Conservation (phyloP, 2,113 vertebrate species). For the Gobiocypris rarus region DNA sequence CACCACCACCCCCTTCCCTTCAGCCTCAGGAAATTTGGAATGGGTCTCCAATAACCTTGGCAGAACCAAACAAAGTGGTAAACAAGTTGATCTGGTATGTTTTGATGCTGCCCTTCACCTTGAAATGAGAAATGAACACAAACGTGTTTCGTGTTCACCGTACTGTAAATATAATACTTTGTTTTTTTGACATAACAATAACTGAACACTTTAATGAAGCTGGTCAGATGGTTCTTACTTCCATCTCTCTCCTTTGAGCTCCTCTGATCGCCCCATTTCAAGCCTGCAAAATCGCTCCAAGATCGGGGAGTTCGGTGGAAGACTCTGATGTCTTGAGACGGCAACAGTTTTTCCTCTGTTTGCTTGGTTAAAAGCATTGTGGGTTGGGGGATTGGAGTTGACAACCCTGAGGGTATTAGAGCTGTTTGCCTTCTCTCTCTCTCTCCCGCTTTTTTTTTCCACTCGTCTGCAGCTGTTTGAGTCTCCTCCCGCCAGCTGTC, state of each 20-base stretch:
- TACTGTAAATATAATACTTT: background rate
- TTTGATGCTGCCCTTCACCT: conserved; percentile 70
- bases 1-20: conserved; percentile 31
- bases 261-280: conserved; percentile 4
- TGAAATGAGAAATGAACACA: conserved; percentile 57
- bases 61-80: conserved; percentile 74
- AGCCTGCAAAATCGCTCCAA: conserved; percentile 39
- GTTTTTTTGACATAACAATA: background rate
- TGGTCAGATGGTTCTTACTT: background rate
- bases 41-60: conserved; percentile 77
- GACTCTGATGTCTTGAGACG: conserved; percentile 65
- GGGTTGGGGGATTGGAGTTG: conserved; percentile 72
- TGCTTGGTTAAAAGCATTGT: conserved; percentile 73
- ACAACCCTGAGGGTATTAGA: conserved; percentile 77
- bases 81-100: conserved; percentile 76
- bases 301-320: conserved; percentile 54
- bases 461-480: conserved; percentile 83
- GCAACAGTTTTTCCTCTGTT: conserved; percentile 77
- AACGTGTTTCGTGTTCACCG: background rate
- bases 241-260: background rate
- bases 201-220: background rate
- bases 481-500: conserved; percentile 83
- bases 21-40: conserved; percentile 80
- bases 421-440: conserved; percentile 68
- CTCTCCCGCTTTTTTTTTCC: conserved; percentile 56